These are phyloP conservation scores for Orthonyx spaldingii DNA, from an alignment of 2,113 vertebrate genomes.

Conservation along the genomic window DNA sequence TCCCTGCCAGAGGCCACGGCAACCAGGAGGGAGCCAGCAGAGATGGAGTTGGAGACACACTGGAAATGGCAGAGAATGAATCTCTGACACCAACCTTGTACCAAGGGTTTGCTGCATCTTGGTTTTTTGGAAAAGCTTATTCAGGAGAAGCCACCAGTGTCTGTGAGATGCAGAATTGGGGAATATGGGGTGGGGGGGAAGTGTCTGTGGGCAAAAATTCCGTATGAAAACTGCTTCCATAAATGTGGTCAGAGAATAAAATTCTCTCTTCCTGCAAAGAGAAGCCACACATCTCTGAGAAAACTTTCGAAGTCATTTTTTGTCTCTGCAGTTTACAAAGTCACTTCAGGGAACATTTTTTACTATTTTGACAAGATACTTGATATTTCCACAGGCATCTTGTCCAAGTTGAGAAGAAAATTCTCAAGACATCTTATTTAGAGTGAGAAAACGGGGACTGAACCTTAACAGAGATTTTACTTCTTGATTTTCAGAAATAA, in stretches of 20 bases:
- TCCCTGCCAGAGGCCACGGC: not conserved
- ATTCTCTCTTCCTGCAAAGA: not conserved
- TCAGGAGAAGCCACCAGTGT: not conserved
- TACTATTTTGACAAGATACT: not conserved
- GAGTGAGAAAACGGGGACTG: not conserved
- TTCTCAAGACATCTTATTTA: not conserved
- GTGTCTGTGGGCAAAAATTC: not conserved
- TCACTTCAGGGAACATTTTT: not conserved
- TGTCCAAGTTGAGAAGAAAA: not conserved
- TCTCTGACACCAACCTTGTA: not conserved
- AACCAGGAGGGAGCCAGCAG: not conserved
- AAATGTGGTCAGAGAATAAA: not conserved
- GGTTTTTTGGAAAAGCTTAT: not conserved
- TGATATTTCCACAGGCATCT: not conserved
- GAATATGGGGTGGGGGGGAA: no score
- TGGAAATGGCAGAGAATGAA: not conserved
- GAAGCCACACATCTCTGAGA: not conserved
- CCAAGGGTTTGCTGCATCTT: not conserved
- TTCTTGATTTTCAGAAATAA: not conserved
- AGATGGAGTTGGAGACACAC: not conserved
- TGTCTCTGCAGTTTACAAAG: not conserved
- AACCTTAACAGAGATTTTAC: not conserved
- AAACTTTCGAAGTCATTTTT: not conserved
- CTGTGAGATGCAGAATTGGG: not conserved
- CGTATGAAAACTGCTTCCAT: not conserved